These are phyloP conservation scores for Rhizomys pruinosus DNA, from an alignment of 2,113 vertebrate genomes.

Conservation along the genomic window DNA sequence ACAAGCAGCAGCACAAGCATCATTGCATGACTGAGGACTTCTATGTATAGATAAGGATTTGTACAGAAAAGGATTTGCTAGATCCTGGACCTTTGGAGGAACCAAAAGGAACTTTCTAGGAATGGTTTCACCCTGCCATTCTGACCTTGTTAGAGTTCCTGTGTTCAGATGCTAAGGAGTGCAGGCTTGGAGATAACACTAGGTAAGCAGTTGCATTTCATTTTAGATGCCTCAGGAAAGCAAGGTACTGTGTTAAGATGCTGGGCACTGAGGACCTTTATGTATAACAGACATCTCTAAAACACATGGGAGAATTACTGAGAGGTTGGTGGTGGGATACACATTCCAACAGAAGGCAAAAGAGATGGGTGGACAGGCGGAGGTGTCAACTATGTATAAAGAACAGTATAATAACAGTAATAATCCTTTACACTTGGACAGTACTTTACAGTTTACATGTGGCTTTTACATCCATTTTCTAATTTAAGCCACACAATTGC, in stretches of 20 bases:
- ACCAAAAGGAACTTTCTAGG: constrained; percentile 5
- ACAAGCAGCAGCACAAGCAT: neutral
- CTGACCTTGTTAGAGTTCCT: neutral
- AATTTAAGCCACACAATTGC: constrained; percentile 66
- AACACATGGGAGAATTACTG: neutral
- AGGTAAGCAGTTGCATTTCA: neutral
- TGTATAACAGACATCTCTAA: neutral
- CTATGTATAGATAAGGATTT: neutral
- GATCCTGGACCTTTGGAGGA: neutral
- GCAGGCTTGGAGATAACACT: neutral
- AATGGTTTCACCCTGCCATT: neutral
- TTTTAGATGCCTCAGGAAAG: neutral
- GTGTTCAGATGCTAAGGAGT: neutral
- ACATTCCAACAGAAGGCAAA: neutral
- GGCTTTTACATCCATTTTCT: constrained; percentile 60
- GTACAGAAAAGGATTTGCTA: neutral
- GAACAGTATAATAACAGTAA: constrained; percentile 74
- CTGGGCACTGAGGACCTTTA: neutral
- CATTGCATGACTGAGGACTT: neutral
- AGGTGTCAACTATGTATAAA: neutral
- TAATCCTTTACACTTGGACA: constrained; percentile 54
- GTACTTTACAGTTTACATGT: constrained; percentile 63
- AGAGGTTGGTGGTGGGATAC: constrained; percentile 33
- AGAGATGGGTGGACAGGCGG: constrained; percentile 55
- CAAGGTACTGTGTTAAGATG: neutral